phyloP scores from a whole-genome alignment of 1,140 invertebrate genomes.

The Ceratoteleas bidentatus region DNA sequence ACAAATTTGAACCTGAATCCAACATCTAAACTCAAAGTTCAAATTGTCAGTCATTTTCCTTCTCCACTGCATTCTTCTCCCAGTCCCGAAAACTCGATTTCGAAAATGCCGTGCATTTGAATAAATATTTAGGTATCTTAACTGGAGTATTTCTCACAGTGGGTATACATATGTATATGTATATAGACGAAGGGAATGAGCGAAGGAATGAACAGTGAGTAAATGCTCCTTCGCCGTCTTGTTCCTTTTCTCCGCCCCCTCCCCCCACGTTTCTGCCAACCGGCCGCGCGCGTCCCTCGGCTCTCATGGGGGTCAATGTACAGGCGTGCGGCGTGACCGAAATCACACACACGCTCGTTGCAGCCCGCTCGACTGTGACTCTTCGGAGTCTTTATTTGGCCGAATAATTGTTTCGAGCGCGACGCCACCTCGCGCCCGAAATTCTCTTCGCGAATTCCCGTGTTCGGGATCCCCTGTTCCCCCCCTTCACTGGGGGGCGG shows the following conservation, averaged over 20 bases:
- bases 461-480: neutral
- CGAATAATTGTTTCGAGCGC: constrained; percentile 63
- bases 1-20: too few species aligned
- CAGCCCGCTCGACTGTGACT: constrained; percentile 78
- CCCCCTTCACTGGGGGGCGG: neutral
- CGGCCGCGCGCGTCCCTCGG: constrained; percentile 58
- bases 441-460: constrained; percentile 33
- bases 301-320: constrained; percentile 77
- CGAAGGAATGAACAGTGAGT: constrained; percentile 67
- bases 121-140: constrained; percentile 65
- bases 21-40: too few species aligned
- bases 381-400: constrained; percentile 64
- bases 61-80: neutral
- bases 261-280: constrained; percentile 28
- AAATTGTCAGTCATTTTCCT: neutral
- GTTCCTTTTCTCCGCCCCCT: constrained; percentile 66
- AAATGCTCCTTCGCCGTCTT: constrained; percentile 71
- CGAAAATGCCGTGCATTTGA: constrained; percentile 48
- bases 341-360: constrained; percentile 79
- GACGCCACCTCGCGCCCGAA: constrained; percentile 46
- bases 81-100: constrained; percentile 1
- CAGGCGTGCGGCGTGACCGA: constrained; percentile 80
- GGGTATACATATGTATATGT: constrained; percentile 57
- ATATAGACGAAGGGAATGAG: constrained; percentile 67
- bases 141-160: constrained; percentile 65